A percentile compares a stretch with the other conserved stretches of the same genome.
These are phyloP conservation scores for Chaetodon trifascialis DNA, from an alignment of 2,113 vertebrate species.

Conservation along the genomic window DNA sequence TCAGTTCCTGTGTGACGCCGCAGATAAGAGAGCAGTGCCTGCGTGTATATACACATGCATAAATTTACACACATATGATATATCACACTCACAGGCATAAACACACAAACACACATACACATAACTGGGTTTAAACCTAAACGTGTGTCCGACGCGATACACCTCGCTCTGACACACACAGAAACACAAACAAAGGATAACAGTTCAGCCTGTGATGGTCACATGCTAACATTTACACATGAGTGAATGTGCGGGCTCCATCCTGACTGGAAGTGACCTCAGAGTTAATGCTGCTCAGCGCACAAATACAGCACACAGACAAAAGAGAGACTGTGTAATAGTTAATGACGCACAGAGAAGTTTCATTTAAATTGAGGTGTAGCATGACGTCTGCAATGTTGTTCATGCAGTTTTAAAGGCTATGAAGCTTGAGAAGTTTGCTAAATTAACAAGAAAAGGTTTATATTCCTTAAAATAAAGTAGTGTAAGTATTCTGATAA, in stretches of 20 bases:
- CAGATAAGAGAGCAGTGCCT: conserved; percentile 68
- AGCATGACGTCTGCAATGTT: not conserved
- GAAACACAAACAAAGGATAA: conserved; percentile 37
- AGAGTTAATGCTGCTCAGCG: conserved; percentile 22
- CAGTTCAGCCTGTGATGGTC: conserved; percentile 3
- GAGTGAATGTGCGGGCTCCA: not conserved
- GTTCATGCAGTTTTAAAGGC: not conserved
- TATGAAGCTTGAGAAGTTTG: not conserved
- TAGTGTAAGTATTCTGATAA: not conserved
- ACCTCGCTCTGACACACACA: conserved; percentile 7
- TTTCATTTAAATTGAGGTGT: conserved; percentile 5
- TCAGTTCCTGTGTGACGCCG: conserved; percentile 73
- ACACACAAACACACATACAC: conserved; percentile 34
- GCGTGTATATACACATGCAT: conserved; percentile 40
- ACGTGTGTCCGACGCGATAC: conserved; percentile 8
- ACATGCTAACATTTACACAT: conserved; percentile 44
- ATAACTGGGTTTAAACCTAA: conserved; percentile 27
- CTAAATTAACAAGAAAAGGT: not conserved
- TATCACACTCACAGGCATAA: conserved; percentile 32
- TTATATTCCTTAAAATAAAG: too few species aligned
- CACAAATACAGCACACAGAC: not conserved
- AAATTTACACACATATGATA: conserved; percentile 50
- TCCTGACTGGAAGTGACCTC: conserved; percentile 42
- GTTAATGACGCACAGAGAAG: not conserved
- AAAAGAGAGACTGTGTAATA: conserved; percentile 10